These are phyloP conservation scores for Cancer borealis DNA, from an alignment of 2,888 invertebrate species.

Conservation along the genomic window DNA sequence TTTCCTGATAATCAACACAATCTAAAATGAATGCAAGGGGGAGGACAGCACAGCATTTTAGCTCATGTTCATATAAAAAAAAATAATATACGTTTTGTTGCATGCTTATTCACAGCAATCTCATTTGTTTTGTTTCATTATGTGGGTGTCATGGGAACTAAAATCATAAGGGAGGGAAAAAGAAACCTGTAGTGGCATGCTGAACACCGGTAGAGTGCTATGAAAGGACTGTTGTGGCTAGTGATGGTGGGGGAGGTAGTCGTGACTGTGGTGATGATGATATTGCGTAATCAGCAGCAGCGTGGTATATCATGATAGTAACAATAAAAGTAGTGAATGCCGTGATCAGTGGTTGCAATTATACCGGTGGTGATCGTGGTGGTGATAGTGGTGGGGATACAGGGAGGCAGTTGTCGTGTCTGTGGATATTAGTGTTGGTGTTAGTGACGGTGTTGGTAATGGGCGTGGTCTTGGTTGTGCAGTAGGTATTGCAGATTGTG, in stretches of 20 bases:
- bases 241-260: neutral
- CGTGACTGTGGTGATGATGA: conserved; percentile 12
- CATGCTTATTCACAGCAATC: neutral
- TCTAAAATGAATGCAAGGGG: neutral
- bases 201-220: neutral
- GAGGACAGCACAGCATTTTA: neutral
- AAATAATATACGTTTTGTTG: neutral
- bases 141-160: neutral
- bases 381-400: neutral
- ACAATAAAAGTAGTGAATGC: neutral
- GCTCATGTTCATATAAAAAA: neutral
- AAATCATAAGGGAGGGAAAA: neutral
- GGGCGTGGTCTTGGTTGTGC: neutral
- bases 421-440: neutral
- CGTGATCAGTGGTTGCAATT: neutral
- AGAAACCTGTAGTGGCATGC: neutral
- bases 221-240: neutral
- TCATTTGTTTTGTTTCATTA: neutral
- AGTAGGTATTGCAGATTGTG: neutral
- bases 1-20: neutral
- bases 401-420: conserved; percentile 1
- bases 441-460: neutral
- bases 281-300: neutral
- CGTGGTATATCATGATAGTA: neutral
- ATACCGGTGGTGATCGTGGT: neutral